These are phyloP conservation scores for Sebastes oblongus DNA, from an alignment of 2,797 vertebrate species.

Conservation along the genomic window DNA sequence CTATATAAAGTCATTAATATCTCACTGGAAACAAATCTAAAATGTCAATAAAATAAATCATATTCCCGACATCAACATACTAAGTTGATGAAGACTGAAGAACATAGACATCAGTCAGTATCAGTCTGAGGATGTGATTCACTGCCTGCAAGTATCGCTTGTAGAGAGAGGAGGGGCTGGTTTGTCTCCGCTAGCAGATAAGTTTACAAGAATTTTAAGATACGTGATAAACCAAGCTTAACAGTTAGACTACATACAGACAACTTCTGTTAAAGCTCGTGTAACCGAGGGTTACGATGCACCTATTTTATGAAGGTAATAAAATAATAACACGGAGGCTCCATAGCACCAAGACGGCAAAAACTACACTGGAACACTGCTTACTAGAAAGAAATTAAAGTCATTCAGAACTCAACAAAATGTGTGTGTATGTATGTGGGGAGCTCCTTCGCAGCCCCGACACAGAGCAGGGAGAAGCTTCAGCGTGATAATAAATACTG, in stretches of 20 bases:
- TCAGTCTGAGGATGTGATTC: background rate
- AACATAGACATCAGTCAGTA: background rate
- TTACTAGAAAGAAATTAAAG: too few relatives aligned
- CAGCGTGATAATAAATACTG: too few relatives aligned
- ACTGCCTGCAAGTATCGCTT: background rate
- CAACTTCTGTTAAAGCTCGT: background rate
- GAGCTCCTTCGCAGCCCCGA: too few relatives aligned
- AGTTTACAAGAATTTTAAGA: background rate
- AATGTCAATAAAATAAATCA: background rate
- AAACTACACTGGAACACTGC: background rate
- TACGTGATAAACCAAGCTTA: accelerated
- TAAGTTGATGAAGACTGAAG: background rate
- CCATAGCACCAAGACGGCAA: background rate
- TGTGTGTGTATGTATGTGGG: too few relatives aligned
- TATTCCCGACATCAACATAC: background rate
- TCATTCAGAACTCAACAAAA: too few relatives aligned
- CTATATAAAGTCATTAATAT: too few relatives aligned
- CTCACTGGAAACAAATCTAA: background rate
- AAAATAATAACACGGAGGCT: background rate
- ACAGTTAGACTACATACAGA: background rate
- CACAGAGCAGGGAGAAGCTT: too few relatives aligned
- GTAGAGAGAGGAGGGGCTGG: background rate
- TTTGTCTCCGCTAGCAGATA: background rate
- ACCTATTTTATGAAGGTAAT: background rate
- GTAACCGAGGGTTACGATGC: background rate